Evolutionary conservation across 2,797 vertebrate species (phyloP).

Genomic region (Xiphophorus birchmanni): DNA sequence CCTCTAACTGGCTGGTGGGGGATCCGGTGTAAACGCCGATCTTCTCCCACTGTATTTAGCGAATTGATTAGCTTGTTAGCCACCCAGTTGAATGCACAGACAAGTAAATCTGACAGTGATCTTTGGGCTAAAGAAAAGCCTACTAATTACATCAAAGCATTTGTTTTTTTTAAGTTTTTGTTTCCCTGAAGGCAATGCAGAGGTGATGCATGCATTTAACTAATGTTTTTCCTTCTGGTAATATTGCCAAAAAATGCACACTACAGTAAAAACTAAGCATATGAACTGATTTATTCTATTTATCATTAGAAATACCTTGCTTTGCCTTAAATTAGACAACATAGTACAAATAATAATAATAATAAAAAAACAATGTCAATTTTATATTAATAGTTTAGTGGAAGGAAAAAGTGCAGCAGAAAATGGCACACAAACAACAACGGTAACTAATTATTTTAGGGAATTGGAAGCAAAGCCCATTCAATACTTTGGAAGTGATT

Average conservation of each 20-base stretch:
- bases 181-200: not conserved
- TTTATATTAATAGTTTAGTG: not conserved
- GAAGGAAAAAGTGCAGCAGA: not conserved
- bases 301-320: not conserved
- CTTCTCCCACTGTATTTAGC: conserved; percentile 35
- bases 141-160: conserved; percentile 47
- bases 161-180: not conserved
- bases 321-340: not conserved
- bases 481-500: not conserved
- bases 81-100: conserved; percentile 65
- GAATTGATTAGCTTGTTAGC: conserved; percentile 67
- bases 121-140: conserved; percentile 32
- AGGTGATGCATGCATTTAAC: not conserved
- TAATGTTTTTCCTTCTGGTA: not conserved
- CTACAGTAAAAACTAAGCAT: not conserved
- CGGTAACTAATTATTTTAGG: not conserved
- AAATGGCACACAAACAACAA: not conserved
- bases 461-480: not conserved
- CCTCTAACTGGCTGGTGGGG: conserved; percentile 37
- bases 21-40: conserved; percentile 38
- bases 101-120: conserved; percentile 48
- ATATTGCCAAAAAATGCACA: not conserved
- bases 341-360: not conserved
- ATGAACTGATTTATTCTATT: not conserved
- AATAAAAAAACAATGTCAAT: not conserved